A percentile compares a stretch with the other conserved stretches of the same genome.
Conservation (phyloP, 2,888 invertebrate species). For the Gastrophysa polygoni region DNA sequence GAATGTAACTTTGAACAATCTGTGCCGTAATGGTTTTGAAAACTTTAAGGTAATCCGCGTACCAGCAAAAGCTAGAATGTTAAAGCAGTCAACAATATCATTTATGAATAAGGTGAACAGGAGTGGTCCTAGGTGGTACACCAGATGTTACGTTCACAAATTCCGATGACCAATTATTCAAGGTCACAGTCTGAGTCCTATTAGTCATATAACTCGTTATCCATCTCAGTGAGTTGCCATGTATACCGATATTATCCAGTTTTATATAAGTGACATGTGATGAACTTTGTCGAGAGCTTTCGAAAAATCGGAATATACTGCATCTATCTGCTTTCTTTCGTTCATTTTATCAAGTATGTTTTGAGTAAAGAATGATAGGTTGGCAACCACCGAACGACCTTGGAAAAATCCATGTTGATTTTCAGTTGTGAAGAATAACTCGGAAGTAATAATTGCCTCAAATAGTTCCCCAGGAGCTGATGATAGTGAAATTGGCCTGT, state of each 20-base stretch:
- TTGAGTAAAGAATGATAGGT: neutral
- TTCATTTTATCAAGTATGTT: neutral
- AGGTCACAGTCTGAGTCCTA: neutral
- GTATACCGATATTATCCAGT: constrained; percentile 10
- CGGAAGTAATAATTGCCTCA: neutral
- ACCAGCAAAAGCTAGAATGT: neutral
- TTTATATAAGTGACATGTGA: neutral
- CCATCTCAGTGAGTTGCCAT: constrained; percentile 1
- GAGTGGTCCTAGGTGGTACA: neutral
- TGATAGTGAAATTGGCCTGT: neutral
- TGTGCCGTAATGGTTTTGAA: neutral
- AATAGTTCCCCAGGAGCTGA: neutral
- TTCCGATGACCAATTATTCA: neutral
- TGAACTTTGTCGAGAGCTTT: constrained; percentile 8
- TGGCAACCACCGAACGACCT: neutral
- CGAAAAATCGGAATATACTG: neutral
- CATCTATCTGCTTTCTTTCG: neutral
- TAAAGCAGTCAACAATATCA: neutral
- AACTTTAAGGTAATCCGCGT: neutral
- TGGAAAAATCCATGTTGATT: constrained; percentile 7
- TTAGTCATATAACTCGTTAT: neutral
- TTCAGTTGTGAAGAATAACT: constrained; percentile 2
- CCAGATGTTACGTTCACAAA: neutral
- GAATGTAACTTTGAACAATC: no score
- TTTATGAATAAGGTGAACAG: neutral